Evolutionary conservation across 2,113 vertebrate genomes (phyloP).

Genomic region (Ivindomyrus marchei): DNA sequence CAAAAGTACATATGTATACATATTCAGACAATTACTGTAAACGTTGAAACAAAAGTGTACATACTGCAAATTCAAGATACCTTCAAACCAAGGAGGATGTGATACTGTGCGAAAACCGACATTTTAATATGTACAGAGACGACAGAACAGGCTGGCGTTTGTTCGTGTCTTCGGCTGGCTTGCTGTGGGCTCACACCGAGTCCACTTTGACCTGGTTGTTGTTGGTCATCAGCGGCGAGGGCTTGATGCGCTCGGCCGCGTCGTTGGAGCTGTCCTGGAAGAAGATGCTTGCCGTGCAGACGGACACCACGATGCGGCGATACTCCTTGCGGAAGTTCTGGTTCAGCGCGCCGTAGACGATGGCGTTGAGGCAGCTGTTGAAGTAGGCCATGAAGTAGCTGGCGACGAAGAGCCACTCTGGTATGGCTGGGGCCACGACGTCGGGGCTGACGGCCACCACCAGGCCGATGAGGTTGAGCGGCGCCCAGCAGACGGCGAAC

Average conservation of each 20-base stretch:
- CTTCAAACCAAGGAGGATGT: background rate
- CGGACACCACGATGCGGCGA: slow-evolving; percentile 76
- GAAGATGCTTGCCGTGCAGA: slow-evolving; percentile 79
- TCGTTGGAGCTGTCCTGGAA: slow-evolving; percentile 84
- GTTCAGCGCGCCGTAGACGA: slow-evolving; percentile 91
- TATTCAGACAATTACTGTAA: background rate
- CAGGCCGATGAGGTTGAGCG: slow-evolving; percentile 88
- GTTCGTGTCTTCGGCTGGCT: background rate
- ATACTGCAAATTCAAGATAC: background rate
- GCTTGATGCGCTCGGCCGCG: slow-evolving; percentile 72
- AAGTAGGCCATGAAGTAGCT: slow-evolving; percentile 98
- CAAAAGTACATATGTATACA: background rate
- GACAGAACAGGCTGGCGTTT: background rate
- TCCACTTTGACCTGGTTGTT: slow-evolving; percentile 88
- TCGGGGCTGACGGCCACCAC: slow-evolving; percentile 71
- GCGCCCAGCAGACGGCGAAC: slow-evolving; percentile 94
- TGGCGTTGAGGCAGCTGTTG: slow-evolving; percentile 98
- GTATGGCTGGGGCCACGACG: slow-evolving; percentile 44
- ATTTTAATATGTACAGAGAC: background rate
- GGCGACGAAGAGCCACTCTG: slow-evolving; percentile 90
- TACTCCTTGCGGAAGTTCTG: slow-evolving; percentile 95
- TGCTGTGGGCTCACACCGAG: slow-evolving; percentile 42
- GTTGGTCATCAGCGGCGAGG: slow-evolving; percentile 78
- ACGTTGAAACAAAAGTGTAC: background rate
- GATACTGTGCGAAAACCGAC: background rate